phyloP scores from a whole-genome alignment of 2,113 vertebrate genomes.

The Calyptomena viridis region DNA sequence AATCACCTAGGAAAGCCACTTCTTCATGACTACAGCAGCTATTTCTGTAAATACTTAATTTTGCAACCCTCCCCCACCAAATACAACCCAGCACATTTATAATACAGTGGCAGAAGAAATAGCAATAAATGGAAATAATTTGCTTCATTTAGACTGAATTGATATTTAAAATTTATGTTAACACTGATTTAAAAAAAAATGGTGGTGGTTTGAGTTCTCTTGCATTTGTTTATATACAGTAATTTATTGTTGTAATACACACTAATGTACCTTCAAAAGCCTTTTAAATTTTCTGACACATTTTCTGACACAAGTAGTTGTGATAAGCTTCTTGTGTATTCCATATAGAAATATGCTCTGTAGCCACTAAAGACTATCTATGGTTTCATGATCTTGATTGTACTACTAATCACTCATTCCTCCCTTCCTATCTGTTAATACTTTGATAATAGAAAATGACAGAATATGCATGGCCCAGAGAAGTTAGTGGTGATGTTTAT shows the following conservation, averaged over 20 bases:
- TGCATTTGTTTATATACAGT: not conserved
- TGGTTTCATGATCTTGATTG: not conserved
- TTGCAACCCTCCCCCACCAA: not conserved
- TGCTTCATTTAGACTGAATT: not conserved
- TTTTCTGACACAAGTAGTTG: not conserved
- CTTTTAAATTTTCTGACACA: not conserved
- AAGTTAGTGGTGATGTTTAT: not conserved
- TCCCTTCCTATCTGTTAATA: not conserved
- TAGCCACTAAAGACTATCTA: not conserved
- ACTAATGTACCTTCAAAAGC: not conserved
- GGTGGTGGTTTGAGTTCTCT: not conserved
- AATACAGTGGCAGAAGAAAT: not conserved
- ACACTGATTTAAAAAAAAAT: not conserved
- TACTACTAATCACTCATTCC: not conserved
- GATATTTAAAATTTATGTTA: not conserved
- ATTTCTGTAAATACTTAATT: not conserved
- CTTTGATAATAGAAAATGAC: not conserved
- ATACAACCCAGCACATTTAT: not conserved
- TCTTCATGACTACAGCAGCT: not conserved
- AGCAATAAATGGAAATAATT: not conserved
- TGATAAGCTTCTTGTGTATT: not conserved
- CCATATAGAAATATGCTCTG: not conserved
- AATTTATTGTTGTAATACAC: not conserved
- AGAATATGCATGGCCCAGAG: not conserved
- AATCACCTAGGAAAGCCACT: not conserved